Conservation (phyloP, 2,888 invertebrate species). For the Sisyra nigra region DNA sequence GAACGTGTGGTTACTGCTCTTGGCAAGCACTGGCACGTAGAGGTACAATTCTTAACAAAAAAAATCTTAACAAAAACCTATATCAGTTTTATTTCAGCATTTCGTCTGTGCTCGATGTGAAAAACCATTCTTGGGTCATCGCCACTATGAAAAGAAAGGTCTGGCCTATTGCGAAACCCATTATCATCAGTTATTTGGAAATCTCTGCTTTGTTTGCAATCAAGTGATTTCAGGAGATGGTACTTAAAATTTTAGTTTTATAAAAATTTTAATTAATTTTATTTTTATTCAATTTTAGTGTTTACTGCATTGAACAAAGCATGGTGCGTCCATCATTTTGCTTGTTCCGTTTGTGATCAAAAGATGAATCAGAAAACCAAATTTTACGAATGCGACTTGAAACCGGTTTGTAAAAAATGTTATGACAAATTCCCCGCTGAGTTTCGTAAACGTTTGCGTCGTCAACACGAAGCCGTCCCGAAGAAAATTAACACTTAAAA, state of each 20-base stretch:
- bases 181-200: slow-evolving; percentile 97
- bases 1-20: slow-evolving; percentile 96
- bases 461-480: slow-evolving; percentile 69
- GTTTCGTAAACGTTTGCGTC: slow-evolving; percentile 77
- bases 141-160: slow-evolving; percentile 97
- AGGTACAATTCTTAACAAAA: slow-evolving; percentile 33
- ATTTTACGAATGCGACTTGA: slow-evolving; percentile 97
- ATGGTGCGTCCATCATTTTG: slow-evolving; percentile 98
- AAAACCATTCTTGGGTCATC: slow-evolving; percentile 97
- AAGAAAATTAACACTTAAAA: slow-evolving; percentile 18
- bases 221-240: slow-evolving; percentile 96
- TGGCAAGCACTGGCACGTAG: slow-evolving; percentile 97
- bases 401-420: slow-evolving; percentile 96
- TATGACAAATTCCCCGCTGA: slow-evolving; percentile 94
- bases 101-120: slow-evolving; percentile 99
- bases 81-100: slow-evolving; percentile 50
- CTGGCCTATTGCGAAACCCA: slow-evolving; percentile 98
- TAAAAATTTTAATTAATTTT: slow-evolving; percentile 1
- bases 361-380: slow-evolving; percentile 94
- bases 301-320: slow-evolving; percentile 97
- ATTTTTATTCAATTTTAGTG: slow-evolving; percentile 40
- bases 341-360: slow-evolving; percentile 92
- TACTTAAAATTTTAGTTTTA: slow-evolving; percentile 28
- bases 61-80: too few species aligned
- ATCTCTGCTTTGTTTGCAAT: slow-evolving; percentile 97